phyloP scores from a whole-genome alignment of 64 coral and sea anemone species.

The Montipora cactus region DNA sequence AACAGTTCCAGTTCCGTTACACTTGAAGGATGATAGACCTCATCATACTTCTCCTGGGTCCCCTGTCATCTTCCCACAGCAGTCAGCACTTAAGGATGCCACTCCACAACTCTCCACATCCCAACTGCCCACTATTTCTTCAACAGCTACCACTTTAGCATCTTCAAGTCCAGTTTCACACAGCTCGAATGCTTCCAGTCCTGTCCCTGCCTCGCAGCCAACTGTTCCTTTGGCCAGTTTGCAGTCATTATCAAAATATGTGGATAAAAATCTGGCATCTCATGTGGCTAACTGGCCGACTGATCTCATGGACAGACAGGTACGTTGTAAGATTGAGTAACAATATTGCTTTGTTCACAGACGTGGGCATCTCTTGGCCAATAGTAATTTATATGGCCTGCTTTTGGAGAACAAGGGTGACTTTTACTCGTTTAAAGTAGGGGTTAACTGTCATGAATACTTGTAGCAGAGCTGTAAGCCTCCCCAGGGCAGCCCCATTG shows the following conservation, averaged over 20 bases:
- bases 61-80: constrained; percentile 50
- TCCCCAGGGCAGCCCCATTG: too few relatives aligned
- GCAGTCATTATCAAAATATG: constrained; percentile 61
- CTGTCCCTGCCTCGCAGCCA: constrained; percentile 40
- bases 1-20: constrained; percentile 15
- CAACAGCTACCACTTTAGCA: background rate
- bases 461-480: too few relatives aligned
- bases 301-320: constrained; percentile 66
- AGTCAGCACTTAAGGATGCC: background rate
- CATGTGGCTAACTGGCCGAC: constrained; percentile 56
- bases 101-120: background rate
- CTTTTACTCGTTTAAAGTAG: too few relatives aligned
- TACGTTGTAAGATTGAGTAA: background rate
- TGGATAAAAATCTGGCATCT: constrained; percentile 59
- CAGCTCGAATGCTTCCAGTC: constrained; percentile 33
- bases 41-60: constrained; percentile 60
- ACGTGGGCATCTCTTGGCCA: too few relatives aligned
- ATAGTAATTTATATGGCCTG: too few relatives aligned
- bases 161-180: constrained; percentile 48
- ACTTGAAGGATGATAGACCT: constrained; percentile 50
- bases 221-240: constrained; percentile 30
- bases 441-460: too few relatives aligned
- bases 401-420: too few relatives aligned
- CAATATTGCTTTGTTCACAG: too few relatives aligned
- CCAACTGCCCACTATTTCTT: background rate